phyloP scores from a whole-genome alignment of 2,797 vertebrate species.

The Brachymystax lenok region DNA sequence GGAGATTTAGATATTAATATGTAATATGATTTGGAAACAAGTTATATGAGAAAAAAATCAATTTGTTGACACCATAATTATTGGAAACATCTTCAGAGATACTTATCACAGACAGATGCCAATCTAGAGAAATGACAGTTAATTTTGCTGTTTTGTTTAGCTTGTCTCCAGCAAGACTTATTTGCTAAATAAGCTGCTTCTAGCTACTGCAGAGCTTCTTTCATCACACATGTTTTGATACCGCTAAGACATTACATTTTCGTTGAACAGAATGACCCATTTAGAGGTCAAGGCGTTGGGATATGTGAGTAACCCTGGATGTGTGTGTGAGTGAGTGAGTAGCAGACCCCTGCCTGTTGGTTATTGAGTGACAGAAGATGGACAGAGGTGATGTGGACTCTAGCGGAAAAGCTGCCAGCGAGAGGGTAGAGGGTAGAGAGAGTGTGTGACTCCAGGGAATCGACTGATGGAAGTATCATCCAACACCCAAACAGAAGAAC shows the following conservation, averaged over 20 bases:
- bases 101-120: no score
- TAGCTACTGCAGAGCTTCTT: background rate
- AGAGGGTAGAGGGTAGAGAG: conserved; percentile 3
- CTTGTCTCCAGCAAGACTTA: background rate
- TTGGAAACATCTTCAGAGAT: no score
- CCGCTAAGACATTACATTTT: background rate
- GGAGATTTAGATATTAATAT: no score
- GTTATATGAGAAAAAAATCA: no score
- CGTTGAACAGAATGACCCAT: background rate
- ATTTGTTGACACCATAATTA: no score
- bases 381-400: conserved; percentile 38
- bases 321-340: background rate
- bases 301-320: background rate
- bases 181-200: background rate
- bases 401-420: conserved; percentile 31
- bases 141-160: no score
- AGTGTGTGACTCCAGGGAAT: background rate
- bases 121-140: no score
- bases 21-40: no score
- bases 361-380: conserved; percentile 50
- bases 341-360: conserved; percentile 9
- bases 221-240: background rate
- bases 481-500: background rate
- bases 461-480: background rate
- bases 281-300: background rate